Conservation (phyloP, 2,797 vertebrate species). For the Centropyge bicolor region DNA sequence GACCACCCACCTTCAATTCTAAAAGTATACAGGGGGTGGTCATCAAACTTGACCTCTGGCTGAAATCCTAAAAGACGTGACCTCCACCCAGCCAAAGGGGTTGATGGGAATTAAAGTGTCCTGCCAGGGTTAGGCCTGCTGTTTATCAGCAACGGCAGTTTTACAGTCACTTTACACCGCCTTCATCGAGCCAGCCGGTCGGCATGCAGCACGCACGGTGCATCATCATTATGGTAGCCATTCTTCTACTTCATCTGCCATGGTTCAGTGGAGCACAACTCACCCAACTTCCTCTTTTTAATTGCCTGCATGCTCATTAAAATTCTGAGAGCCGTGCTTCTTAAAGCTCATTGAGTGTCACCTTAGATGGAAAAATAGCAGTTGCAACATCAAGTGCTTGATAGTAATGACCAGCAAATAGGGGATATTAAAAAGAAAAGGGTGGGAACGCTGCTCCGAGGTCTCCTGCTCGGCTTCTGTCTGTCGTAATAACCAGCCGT, state of each 20-base stretch:
- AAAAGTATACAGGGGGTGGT: constrained; percentile 14
- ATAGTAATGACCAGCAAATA: constrained; percentile 39
- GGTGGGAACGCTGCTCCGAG: not conserved
- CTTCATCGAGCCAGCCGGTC: constrained; percentile 40
- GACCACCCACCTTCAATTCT: constrained; percentile 57
- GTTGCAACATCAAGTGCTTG: constrained; percentile 34
- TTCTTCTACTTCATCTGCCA: constrained; percentile 71
- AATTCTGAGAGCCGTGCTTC: constrained; percentile 67
- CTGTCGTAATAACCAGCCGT: constrained; percentile 26
- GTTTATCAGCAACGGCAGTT: constrained; percentile 52
- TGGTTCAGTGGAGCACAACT: constrained; percentile 77
- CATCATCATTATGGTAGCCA: constrained; percentile 55
- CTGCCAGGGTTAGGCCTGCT: constrained; percentile 44
- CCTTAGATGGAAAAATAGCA: constrained; percentile 68
- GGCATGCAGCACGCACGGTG: constrained; percentile 39
- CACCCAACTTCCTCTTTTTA: constrained; percentile 80
- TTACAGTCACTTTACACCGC: constrained; percentile 45
- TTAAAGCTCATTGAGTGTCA: constrained; percentile 75
- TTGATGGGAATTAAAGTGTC: constrained; percentile 51
- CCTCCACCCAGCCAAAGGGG: constrained; percentile 39
- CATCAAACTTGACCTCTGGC: constrained; percentile 60
- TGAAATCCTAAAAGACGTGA: constrained; percentile 48
- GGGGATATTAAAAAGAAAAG: constrained; percentile 31
- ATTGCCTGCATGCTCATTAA: constrained; percentile 80
- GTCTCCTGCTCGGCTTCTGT: constrained; percentile 33